Evolutionary conservation across 2,113 vertebrate species (phyloP), one percentile per base, ranked within the genome.

Genomic region (Panthera tigris): DNA sequence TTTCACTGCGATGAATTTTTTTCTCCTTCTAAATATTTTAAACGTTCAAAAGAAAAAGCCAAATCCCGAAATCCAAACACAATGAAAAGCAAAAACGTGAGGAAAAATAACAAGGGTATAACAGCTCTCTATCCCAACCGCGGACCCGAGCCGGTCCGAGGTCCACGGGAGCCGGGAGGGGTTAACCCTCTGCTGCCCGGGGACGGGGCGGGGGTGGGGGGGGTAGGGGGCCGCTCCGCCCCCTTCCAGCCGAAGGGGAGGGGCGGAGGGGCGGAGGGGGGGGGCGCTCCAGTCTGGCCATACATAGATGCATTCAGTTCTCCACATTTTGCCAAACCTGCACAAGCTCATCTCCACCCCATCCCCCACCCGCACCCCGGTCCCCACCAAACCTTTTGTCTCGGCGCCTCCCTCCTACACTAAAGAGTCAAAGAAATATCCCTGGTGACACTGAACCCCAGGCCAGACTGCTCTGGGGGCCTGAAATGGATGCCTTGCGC

Each of bases 41-140:
- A 96, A 74, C 19, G 57, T 74, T 48, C 57, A 96, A 79, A 23
- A 52, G 50, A 50, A 69, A 92, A 0, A 92, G 93, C 81, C 57
- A 97, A 97, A 97, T 86, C 88, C 95, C 98, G 98, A 99, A 99
- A 98, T 98, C 98, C 99, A 98, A 98, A 99, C 98, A 99, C 99
- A 99, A 98, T 97, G 97, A 97, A 98, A 98, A 97, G 94, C 98
- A 98, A 98, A 98, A 97, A 98, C 98, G 98, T 96, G 78, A 97
- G 98, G 97, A 98, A 98, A 98, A 98, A 98, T 98, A 98, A 98
- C 97, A 92, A 98, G 98, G 97, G 98, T 55, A 98, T 98, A 98
- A 99, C 98, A 98, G 98, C 98, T 98, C 98, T 98, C 98, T 94
- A 97, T 97, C 96, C 98, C 97, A 98, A 97, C 87, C 97, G 93